Base-by-base conservation (phyloP, 2,113 vertebrate genomes). In the Acrocephalus arundinaceus region DNA sequence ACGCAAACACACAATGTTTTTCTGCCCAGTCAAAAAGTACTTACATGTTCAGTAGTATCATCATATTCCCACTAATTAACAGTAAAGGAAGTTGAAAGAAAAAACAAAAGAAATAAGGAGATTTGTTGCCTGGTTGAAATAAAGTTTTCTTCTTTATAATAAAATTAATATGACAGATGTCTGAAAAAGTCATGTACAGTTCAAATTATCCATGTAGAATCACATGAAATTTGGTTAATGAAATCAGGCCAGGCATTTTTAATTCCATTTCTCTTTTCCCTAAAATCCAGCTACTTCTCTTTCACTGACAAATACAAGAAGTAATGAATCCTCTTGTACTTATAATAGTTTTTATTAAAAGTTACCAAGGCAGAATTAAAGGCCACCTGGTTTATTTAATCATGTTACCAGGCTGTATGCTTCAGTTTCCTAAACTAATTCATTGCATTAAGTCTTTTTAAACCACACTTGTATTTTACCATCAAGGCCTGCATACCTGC, bases 41-140 rank as follows among this genome's bases (percentile, higher is more conserved):
- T 99, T 98, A 99, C 99, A 98, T 99, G 99, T 98, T 99, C 99
- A 97, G 99, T 97, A 97, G 99, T 98, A 98, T 99, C 99, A 99
- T 99, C 99, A 98, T 98, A 99, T 98, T 99, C 99, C 99, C 99
- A 99, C 99, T 99, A 98, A 98, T 98, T 97, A 93, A 98, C 90
- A 98, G 96, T 97, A 97, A 98, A 97, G 91, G 95, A 97, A 89
- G 89, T 97, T 78, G 76, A 95, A 96, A 95, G 98, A 85, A 98
- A 98, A 98, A 98, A 98, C 84, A 97, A 98, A 98, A 98, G 82
- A 93, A 98, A 97, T 96, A 54, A 98, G 95, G 86, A 97, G 21
- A 96, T 95, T 94, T 98, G 75, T 93, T 97, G 93, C 70, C 94
- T 88, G 52, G 39, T 51, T 85, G 85, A 97, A 61, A 76, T 78